Base-by-base conservation (phyloP, 37 sponge, comb jelly and placozoan species). In the Theonella swinhoei region DNA sequence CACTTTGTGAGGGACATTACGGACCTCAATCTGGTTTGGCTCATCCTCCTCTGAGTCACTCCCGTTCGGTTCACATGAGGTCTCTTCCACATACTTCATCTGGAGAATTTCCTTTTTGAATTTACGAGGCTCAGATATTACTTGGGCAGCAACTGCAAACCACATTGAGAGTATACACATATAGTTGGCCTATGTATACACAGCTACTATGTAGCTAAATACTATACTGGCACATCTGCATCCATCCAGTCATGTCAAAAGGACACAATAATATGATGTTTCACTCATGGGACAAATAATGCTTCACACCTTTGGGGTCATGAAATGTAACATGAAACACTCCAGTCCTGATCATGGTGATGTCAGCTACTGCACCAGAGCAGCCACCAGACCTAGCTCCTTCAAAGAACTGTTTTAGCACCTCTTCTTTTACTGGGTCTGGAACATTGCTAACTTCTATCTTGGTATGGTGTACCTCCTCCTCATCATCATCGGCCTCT, bases 321-420 rank as follows among this genome's bases (percentile, higher is more conserved):
- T 79, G 42, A 34, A 84, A 75, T 23, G 42, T 63, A 29, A 84
- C 70, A 76, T 65, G 75, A 26, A 39, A 62, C 43, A 32, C 64
- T 38, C 68, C 76, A 30, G 42, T 24, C 7, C 42, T 68, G 24
- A 76, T 32, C 19, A 64, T 67, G 28, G 2, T 76, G 69, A 61
- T 39, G 26, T 73, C 36, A 24, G 42, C 69, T 38, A 62, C 67
- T 39, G 28, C 28, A 2, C 40, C 76, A n/a, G 36, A 31, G 19
- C 11, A 31, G 30, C 77, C 76, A 29, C 85, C 85, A 32, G 85
- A 84, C 38, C 75, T 83, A 4, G 74, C 20, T 20, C 40, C 38
- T 63, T 72, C 75, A 74, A 83, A 74, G 59, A 74, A 83, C n/a
- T 62, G 1, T 39, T 83, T 22, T 19, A 83, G 39, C 2, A 62